Conservation (phyloP, 2,797 vertebrate species). For the Brachyrhaphis roseni region DNA sequence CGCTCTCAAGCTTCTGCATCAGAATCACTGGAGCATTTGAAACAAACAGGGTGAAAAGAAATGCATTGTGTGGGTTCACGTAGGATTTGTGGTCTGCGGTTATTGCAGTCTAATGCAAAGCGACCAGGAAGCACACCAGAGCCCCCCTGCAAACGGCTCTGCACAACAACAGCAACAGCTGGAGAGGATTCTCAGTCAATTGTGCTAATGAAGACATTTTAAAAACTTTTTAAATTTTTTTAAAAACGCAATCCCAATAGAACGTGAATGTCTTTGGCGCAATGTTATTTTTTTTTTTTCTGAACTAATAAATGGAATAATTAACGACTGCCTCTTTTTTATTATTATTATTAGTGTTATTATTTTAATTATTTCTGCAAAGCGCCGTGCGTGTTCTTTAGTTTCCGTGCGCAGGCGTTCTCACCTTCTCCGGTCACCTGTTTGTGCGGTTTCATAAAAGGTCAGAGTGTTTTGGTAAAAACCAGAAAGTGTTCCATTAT, state of each 20-base stretch:
- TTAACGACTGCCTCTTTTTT: too few relatives aligned
- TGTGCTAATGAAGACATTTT: neutral
- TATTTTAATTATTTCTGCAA: neutral
- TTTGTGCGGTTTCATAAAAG: constrained; percentile 4
- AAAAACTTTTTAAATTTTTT: neutral
- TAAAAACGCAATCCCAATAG: neutral
- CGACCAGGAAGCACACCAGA: neutral
- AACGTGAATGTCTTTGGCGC: too few relatives aligned
- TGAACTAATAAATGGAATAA: neutral
- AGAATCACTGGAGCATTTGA: neutral
- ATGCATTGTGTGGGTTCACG: neutral
- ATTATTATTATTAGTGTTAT: too few relatives aligned
- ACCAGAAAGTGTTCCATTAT: constrained; percentile 4
- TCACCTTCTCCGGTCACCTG: neutral
- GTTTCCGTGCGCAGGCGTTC: neutral
- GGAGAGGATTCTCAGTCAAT: too few relatives aligned
- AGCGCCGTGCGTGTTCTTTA: neutral
- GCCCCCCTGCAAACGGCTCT: neutral
- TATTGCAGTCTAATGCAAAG: neutral
- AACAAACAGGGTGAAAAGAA: constrained; percentile 9
- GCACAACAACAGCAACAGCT: neutral
- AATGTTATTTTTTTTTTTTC: neutral
- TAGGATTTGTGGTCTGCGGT: constrained; percentile 3
- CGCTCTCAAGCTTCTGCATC: neutral
- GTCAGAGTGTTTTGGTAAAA: constrained; percentile 6